Evolutionary conservation across 2,113 vertebrate species (phyloP).

Genomic region (Myanophis thanlyinensis): DNA sequence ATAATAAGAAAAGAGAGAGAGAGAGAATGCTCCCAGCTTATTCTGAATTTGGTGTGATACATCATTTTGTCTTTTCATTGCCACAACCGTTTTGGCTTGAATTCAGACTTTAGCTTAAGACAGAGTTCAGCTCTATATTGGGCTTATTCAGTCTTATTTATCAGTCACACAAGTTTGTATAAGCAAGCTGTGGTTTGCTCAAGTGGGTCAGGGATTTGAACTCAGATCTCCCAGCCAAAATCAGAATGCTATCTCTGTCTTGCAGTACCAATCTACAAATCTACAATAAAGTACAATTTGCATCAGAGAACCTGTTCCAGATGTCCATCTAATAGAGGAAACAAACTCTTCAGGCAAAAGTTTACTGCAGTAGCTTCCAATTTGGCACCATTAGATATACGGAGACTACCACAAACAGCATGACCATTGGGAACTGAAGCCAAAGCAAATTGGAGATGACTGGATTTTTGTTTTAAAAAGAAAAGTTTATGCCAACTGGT

Average conservation of each 20-base stretch:
- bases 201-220: neutral
- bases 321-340: neutral
- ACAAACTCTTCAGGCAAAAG: neutral
- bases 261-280: neutral
- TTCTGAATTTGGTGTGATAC: neutral
- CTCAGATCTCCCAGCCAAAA: neutral
- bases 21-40: neutral
- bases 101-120: neutral
- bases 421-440: neutral
- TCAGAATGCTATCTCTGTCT: neutral
- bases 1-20: neutral
- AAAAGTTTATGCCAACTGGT: neutral
- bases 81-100: neutral
- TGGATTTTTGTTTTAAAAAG: neutral
- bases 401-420: neutral
- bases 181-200: neutral
- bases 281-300: neutral
- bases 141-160: neutral
- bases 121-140: neutral
- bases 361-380: neutral
- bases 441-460: neutral
- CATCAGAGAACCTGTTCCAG: neutral
- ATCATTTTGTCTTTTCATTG: neutral
- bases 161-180: neutral
- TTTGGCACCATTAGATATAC: neutral